Percentiles rank a stretch among this genome's conserved stretches.
Evolutionary conservation across 2,888 invertebrate genomes (phyloP).

Genomic region (Heliconius ethilla): DNA sequence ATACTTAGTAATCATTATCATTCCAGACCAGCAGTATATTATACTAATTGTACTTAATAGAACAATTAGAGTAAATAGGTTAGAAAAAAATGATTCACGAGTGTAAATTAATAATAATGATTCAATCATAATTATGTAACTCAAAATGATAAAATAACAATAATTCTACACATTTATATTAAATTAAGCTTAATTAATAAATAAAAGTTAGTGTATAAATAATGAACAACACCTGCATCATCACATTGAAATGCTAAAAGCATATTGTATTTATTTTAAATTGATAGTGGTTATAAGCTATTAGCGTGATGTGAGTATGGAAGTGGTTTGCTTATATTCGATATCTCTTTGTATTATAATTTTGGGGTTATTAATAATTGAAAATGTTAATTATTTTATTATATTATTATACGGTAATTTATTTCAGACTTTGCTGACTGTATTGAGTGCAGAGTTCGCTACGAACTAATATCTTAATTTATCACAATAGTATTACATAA

Average conservation of each 20-base stretch:
- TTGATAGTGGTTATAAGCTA: constrained; percentile 17
- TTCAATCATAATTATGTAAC: not conserved
- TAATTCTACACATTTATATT: no score
- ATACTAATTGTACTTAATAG: not conserved
- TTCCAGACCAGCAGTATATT: not conserved
- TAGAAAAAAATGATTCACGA: not conserved
- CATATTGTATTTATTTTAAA: constrained; percentile 19
- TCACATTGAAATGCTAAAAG: constrained; percentile 1
- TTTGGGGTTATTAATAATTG: constrained; percentile 7
- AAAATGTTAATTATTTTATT: not conserved
- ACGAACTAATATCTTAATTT: not conserved
- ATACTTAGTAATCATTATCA: not conserved
- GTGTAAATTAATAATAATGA: not conserved
- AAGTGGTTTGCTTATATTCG: constrained; percentile 1
- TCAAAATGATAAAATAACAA: not conserved
- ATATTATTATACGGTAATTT: not conserved
- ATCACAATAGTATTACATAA: not conserved
- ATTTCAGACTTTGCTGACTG: not conserved
- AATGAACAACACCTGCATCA: constrained; percentile 8
- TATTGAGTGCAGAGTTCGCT: not conserved
- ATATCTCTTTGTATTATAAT: constrained; percentile 5
- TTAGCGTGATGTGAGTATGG: constrained; percentile 15
- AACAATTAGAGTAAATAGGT: not conserved
- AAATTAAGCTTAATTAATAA: not conserved
- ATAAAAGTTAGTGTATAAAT: constrained; percentile 1